Evolutionary conservation across 2,113 vertebrate genomes (phyloP), one percentile per base, ranked within the genome.

Genomic region (Lutjanus erythropterus): DNA sequence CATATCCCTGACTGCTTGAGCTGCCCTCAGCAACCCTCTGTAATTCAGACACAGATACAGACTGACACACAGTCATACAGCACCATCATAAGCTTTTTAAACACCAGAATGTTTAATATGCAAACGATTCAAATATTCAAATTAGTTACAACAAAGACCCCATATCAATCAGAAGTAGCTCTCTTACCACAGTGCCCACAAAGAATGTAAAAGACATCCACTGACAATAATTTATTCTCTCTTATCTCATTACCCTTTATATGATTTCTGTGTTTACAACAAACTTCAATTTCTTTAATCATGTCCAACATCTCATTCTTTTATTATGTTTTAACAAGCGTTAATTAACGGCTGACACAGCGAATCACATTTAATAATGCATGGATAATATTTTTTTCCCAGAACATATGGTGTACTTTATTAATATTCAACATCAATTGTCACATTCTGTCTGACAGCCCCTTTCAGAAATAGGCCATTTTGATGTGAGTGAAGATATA

Each of bases 291-390:
- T 86, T 88, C 87, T 87, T 90, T 87, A 89, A 93, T 94, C 87
- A 62, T 85, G 83, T 88, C 72, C 73, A 83, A 91, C 88, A 88
- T 89, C 86, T 81, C 56, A 77, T 83, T 90, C 86, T 93, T 91
- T 87, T 81, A 89, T 89, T 79, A 84, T 89, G 61, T 81, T 92
- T 92, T 87, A 93, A 93, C 90, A 81, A 88, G 91, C 91, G 68
- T 89, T 89, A 92, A 94, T 92, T 89, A 94, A 91, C 53, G 66
- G 78, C 83, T 88, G 90, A 93, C 91, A 93, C 82, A 81, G 75
- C 39, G n/a, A 88, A 93, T 92, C 78, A 77, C 73, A 80, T 90
- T 92, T 91, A 93, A 94, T 93, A 94, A 94, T 90, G 89, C 86
- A 90, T 86, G 75, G 85, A 71, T 86, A 78, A 76, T 74, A 80